Percentiles rank a stretch among this genome's conserved stretches.
Conservation (phyloP, 1,140 invertebrate species). For the Meloidogyne floridensis region DNA sequence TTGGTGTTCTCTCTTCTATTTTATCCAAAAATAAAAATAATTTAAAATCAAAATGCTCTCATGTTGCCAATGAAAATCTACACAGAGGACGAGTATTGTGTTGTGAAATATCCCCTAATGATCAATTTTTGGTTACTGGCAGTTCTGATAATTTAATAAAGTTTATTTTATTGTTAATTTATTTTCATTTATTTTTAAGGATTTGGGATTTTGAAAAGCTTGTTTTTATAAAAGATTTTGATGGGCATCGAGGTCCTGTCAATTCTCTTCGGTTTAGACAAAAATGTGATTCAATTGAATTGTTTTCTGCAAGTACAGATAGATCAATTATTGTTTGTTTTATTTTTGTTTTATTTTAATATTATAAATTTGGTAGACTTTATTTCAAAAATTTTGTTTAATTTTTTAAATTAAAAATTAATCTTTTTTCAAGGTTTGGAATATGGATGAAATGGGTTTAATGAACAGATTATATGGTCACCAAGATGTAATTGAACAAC, state of each 20-base stretch:
- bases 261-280: conserved; percentile 43
- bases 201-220: conserved; percentile 44
- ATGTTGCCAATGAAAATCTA: not conserved
- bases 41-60: not conserved
- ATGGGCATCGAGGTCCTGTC: conserved; percentile 39
- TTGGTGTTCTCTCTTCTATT: conserved; percentile 14
- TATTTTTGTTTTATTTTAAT: too few species aligned
- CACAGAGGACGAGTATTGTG: conserved; percentile 30
- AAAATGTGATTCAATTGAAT: conserved; percentile 28
- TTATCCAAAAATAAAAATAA: conserved; percentile 33
- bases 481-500: conserved; percentile 41
- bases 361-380: too few species aligned
- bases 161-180: not conserved
- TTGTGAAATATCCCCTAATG: conserved; percentile 49
- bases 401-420: not conserved
- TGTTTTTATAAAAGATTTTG: conserved; percentile 37
- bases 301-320: conserved; percentile 51
- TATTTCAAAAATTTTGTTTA: too few species aligned
- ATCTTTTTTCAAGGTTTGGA: conserved; percentile 46
- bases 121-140: conserved; percentile 43
- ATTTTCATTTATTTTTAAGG: conserved; percentile 17
- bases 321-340: conserved; percentile 34
- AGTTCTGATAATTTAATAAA: conserved; percentile 31
- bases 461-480: conserved; percentile 46
- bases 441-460: conserved; percentile 53